Base-by-base conservation (phyloP, 2,797 vertebrate genomes). In the Ptychadena robeensis region DNA sequence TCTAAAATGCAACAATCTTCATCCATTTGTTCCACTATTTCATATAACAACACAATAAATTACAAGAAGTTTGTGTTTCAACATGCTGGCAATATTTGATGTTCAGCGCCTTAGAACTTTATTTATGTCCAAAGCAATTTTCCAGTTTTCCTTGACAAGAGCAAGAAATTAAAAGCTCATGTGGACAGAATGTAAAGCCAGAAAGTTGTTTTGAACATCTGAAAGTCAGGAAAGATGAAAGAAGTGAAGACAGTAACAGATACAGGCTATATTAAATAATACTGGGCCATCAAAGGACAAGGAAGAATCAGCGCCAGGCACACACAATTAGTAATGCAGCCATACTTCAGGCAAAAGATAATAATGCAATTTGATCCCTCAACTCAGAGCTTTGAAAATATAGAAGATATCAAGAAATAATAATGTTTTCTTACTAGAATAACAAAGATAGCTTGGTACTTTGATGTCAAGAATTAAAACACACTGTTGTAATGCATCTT, bases 281-380 rank as follows among this genome's bases (percentile, higher is more conserved):
- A 71, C 72, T 71, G 57, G 68, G 35, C 68, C 78, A 63, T 80
- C 68, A 71, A 80, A 80, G 53, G 53, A 72, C 57, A 72, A 78
- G 53, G 6, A 30, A 31, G 28, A 71, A 44, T 35, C 30, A 44
- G 37, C 67, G 68, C 61, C 18, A 30, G 53, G 9, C 65, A 63
- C 35, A 71, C 34, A 63, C 57, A 80, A 80, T 71, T 71, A 80
- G 68, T 71, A 80, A 12, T 40, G 78, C 57, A 63, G 34, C 27
- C 35, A 34, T 22, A 67, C 77, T 59, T 27, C 44, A 59, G 31
- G 64, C 76, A 35, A 30, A 30, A 63, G 34, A 70, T 32, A 34
- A 68, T 68, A 67, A 67, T 67, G 11, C 30, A 34, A 57, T 35
- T 31, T 25, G 12, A 53, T 48, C 40, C 22, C 30, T 53, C 64